Evolutionary conservation across 2,113 vertebrate genomes (phyloP).

Genomic region (Rhabdornis inornatus): DNA sequence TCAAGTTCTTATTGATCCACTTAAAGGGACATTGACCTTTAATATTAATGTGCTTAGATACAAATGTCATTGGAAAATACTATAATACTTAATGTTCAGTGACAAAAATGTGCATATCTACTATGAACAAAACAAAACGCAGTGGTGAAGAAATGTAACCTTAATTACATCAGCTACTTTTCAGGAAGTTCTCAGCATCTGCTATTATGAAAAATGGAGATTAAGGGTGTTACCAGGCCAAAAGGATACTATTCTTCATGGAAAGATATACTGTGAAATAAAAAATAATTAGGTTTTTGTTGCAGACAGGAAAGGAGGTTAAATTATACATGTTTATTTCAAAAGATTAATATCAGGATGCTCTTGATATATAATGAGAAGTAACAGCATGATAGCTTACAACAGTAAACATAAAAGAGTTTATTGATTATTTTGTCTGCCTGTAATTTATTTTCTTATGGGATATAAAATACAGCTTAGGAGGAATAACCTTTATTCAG

Average conservation of each 20-base stretch:
- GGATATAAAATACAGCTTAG: background rate
- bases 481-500: background rate
- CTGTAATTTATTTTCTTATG: background rate
- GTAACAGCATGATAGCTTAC: background rate
- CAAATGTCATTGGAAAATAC: conserved; percentile 31
- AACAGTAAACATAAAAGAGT: background rate
- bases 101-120: conserved; percentile 5
- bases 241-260: background rate
- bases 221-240: background rate
- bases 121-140: background rate
- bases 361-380: background rate
- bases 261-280: background rate
- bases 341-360: background rate
- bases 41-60: conserved; percentile 30
- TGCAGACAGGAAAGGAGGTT: background rate
- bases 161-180: conserved; percentile 30
- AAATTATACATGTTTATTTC: conserved; percentile 8
- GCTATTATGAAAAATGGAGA: conserved; percentile 16
- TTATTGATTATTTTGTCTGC: conserved; percentile 13
- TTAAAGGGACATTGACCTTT: conserved; percentile 48
- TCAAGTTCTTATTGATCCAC: conserved; percentile 21
- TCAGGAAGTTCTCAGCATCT: background rate
- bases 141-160: background rate
- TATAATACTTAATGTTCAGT: conserved; percentile 26
- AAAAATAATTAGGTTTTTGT: conserved; percentile 19